Conservation (phyloP, 1,140 invertebrate genomes). For the Drosophila pruinosa region DNA sequence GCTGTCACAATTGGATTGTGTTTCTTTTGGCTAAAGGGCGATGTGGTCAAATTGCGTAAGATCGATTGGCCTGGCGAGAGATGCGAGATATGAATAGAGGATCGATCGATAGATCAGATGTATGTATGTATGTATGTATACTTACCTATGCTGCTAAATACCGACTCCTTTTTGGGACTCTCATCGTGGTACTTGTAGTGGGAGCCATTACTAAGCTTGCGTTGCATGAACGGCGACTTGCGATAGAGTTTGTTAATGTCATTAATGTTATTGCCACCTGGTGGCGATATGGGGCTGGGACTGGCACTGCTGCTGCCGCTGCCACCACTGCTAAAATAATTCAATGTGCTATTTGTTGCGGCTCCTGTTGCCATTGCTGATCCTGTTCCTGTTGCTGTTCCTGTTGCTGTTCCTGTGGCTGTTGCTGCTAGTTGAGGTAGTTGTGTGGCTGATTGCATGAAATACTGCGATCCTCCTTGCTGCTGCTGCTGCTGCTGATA, state of each 20-base stretch:
- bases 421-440: constrained; percentile 63
- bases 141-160: constrained; percentile 76
- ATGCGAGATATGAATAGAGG: not conserved
- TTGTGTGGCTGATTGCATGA: constrained; percentile 77
- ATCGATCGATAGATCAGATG: too few species aligned
- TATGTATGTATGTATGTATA: too few species aligned
- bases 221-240: constrained; percentile 79
- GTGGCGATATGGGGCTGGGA: constrained; percentile 24
- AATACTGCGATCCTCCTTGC: constrained; percentile 57
- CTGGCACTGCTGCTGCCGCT: constrained; percentile 30
- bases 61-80: constrained; percentile 68
- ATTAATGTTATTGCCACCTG: constrained; percentile 16
- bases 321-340: constrained; percentile 50
- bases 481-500: constrained; percentile 62
- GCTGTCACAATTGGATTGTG: constrained; percentile 35
- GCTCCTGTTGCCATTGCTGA: constrained; percentile 21
- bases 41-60: constrained; percentile 76
- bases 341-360: constrained; percentile 31
- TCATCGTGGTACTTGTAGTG: constrained; percentile 63
- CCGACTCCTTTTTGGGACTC: constrained; percentile 80
- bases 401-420: not conserved
- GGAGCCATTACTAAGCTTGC: constrained; percentile 73
- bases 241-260: constrained; percentile 72
- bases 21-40: constrained; percentile 82
- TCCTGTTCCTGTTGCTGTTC: not conserved